Base-by-base conservation (phyloP, 2,888 invertebrate genomes). In the Hyposoter dolosus region DNA sequence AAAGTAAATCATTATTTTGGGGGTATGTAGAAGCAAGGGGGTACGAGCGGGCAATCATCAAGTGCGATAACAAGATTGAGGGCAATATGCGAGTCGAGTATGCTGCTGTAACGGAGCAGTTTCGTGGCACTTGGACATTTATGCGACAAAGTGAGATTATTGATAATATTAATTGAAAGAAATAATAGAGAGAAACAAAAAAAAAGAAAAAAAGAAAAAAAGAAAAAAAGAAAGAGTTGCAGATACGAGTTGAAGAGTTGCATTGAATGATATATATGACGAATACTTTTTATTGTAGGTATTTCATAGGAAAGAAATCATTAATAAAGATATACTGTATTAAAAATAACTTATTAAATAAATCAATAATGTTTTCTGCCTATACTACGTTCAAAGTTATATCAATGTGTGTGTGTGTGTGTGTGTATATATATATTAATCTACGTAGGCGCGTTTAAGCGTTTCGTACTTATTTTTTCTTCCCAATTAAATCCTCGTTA, bases 101-200 rank as follows among this genome's bases (percentile, higher is more conserved):
- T 88, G 87, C 28, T 28, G 28, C 83, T 81, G 85, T 82, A 86
- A 88, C 35, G 93, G 94, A 93, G 77, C 84, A 86, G 82, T 86
- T 87, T 82, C 86, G 83, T 85, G 88, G 87, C 84, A 94, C 93
- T 92, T 90, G 92, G 91, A 93, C 92, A 94, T 94, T 93, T 93
- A 93, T 94, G 94, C 94, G 93, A 94, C 92, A 94, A 95, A 95
- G 95, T 95, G 95, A 95, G 95, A 95, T 95, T 94, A 94, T 94
- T 95, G 93, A 94, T 95, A 95, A 95, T 94, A 92, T 89, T 90
- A 89, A 89, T 90, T 90, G 88, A 92, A 92, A 93, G 93, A 93
- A 93, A 93, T 93, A 92, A 91, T 92, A 35, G 92, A 50, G 80
- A 53, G 60, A 50, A 78, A 53, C 3, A 6, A 4, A 6, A 4